Conservation (phyloP, 2,888 invertebrate species). For the Cheilosia vernalis region DNA sequence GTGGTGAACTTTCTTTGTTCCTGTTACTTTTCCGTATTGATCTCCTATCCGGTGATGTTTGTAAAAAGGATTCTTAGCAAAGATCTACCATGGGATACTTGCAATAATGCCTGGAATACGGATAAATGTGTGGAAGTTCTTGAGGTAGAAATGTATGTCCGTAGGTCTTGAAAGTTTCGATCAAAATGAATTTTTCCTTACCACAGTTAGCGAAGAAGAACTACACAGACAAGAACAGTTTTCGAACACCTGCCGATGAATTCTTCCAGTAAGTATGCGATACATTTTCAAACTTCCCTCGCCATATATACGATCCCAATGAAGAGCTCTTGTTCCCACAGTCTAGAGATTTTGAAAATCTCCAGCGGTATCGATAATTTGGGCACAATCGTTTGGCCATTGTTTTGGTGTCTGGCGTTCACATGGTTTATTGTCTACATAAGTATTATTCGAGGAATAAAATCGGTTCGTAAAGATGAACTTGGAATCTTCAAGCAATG, state of each 20-base stretch:
- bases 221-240: constrained; percentile 75
- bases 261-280: constrained; percentile 89
- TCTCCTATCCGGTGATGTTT: constrained; percentile 93
- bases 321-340: constrained; percentile 81
- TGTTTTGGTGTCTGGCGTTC: constrained; percentile 89
- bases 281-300: neutral
- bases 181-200: neutral
- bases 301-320: neutral
- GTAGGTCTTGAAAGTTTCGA: neutral
- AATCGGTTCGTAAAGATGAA: constrained; percentile 84
- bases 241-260: constrained; percentile 89
- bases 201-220: constrained; percentile 76
- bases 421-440: constrained; percentile 93
- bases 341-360: constrained; percentile 90
- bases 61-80: constrained; percentile 87
- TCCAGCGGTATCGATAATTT: constrained; percentile 89
- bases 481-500: neutral
- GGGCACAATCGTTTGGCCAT: constrained; percentile 91
- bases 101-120: constrained; percentile 93
- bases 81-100: constrained; percentile 90
- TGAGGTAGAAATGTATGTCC: constrained; percentile 72
- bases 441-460: constrained; percentile 94
- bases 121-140: constrained; percentile 85
- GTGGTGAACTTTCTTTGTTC: constrained; percentile 92
- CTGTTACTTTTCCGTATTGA: constrained; percentile 92